Conservation (phyloP, 2,797 vertebrate genomes). For the Gadopsis bispinosus region DNA sequence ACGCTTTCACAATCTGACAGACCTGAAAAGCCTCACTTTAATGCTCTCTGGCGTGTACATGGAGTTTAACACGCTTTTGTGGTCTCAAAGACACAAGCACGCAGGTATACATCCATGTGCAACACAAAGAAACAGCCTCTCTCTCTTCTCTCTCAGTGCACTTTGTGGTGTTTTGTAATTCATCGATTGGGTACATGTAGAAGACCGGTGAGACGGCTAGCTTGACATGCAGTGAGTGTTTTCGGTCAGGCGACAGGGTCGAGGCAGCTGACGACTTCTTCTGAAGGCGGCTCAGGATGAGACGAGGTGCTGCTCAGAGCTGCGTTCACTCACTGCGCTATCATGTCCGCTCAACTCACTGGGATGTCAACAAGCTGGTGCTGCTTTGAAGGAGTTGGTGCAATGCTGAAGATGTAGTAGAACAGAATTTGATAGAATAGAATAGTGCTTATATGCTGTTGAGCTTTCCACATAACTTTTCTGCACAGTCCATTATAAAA, state of each 20-base stretch:
- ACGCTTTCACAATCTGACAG: constrained; percentile 12
- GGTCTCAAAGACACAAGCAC: constrained; percentile 32
- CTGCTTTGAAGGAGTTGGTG: constrained; percentile 27
- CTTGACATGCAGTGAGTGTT: constrained; percentile 47
- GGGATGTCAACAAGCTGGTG: constrained; percentile 27
- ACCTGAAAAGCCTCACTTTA: constrained; percentile 35
- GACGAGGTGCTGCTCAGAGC: constrained; percentile 7
- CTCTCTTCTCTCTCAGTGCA: constrained; percentile 27
- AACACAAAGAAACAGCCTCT: constrained; percentile 31
- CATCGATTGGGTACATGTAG: constrained; percentile 69
- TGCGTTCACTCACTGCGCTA: constrained; percentile 1
- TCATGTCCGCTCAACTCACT: constrained; percentile 14
- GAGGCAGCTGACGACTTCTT: constrained; percentile 21
- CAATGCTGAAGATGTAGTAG: constrained; percentile 11
- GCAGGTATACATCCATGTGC: constrained; percentile 29
- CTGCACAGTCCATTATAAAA: background rate
- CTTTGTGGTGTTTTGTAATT: constrained; percentile 69
- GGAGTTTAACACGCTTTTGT: constrained; percentile 49
- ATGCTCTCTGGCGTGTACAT: constrained; percentile 38
- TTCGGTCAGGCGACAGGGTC: constrained; percentile 28
- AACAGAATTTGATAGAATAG: background rate
- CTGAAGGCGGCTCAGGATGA: constrained; percentile 1
- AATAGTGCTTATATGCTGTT: background rate
- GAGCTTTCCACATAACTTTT: constrained; percentile 3
- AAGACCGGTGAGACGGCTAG: constrained; percentile 50